Base-by-base conservation (phyloP, 2,888 invertebrate genomes). In the Ceraclea dissimilis region DNA sequence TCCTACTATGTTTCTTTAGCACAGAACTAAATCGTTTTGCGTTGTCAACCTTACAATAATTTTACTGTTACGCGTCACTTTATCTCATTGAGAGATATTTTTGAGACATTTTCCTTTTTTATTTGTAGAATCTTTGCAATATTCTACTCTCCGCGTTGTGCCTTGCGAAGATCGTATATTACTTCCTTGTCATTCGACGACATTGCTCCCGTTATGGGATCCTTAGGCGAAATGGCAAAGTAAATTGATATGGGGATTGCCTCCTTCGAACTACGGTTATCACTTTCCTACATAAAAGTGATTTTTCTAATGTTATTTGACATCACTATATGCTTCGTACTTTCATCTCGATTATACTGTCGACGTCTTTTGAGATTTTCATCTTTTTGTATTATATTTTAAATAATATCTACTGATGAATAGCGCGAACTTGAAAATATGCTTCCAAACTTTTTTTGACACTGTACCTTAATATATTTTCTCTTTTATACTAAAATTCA, bases 161-260 rank as follows among this genome's bases (percentile, higher is more conserved):
- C 16, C 39, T 31, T 11, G 6, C 8, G 11, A 31, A 31, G 6
- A 31, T 31, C 31, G 31, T 39, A 39, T 39, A 39, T 39, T 39
- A 39, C 13, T 39, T 39, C 16, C n/a, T 39, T 39, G n/a, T 39
- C 13, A 39, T 13, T 39, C 2, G 46, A 18, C 19, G 20, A 20
- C 20, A 19, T 26, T 47, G 20, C 47, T n/a, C 33, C 19, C 21
- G 26, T 53, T 53, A 53, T 47, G 33, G 20, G 21, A 17, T 53
- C 19, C 18, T 44, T 26, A 44, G 26, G 34, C 48, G 6, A 34
- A 31, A 13, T 16, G 1, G 47, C 17, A 48, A 34, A 48, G 31
- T 26, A 33, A 48, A 53, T 47, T 53, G 53, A 47, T 53, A 48
- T 46, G 49, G 22, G 16, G 49, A 22, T 26, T 49, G 49, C 46